Evolutionary conservation across 2,888 invertebrate genomes (phyloP), one percentile per base, ranked within the genome.

Genomic region (Sepiola atlantica): DNA sequence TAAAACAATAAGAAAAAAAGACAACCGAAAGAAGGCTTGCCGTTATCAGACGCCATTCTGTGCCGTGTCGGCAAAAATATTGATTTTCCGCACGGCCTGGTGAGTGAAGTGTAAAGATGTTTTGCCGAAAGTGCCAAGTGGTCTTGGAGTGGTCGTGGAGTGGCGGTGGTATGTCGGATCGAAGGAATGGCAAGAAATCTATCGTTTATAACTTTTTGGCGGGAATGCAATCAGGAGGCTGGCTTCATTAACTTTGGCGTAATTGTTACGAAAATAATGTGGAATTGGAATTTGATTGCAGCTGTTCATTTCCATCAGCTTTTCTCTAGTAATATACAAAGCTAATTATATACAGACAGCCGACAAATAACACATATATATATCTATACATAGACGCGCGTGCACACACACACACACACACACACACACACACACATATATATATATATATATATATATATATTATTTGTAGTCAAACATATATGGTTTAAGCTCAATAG

Each of bases 161-260:
- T n/a, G 45, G 45, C 8, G 45, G 45, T 45, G 45, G 45, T 45
- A 45, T 4, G 45, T 45, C 45, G 45, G 45, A 45, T 45, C 45
- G 45, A 45, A 77, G n/a, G 32, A 32, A n/a, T 10, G n/a, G 21
- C n/a, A 21, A 57, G 24, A 57, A 57, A 32, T 77, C 32, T 77
- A 14, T 77, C 18, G 77, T 18, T 32, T 77, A 32, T 77, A 77
- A 77, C 77, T 77, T 77, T 77, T 77, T 18, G 32, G 14, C 77
- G 16, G 77, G n/a, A 77, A 77, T 4, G 18, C n/a, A 77, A 77
- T 77, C n/a, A 77, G 12, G 77, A 32, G 77, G 77, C 14, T 77
- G 77, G 77, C 77, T 77, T 77, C 77, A 77, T 77, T 77, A 77
- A 77, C 32, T 77, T 77, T 77, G 77, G n/a, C 32, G 77, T 77